Base-by-base conservation (phyloP, 1,140 invertebrate genomes). In the Drosophila malerkotliana region DNA sequence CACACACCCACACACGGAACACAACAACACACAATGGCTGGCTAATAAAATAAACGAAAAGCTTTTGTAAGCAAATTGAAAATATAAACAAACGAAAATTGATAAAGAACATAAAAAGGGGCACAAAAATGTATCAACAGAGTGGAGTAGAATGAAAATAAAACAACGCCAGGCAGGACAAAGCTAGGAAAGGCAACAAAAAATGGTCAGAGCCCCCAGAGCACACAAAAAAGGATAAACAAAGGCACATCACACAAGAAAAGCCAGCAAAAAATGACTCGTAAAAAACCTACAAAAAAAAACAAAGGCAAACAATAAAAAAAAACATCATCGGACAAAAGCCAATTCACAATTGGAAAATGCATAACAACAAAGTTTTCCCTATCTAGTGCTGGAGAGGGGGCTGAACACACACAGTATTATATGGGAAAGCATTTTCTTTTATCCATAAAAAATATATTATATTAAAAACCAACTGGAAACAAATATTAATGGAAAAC, bases 1-100 rank as follows among this genome's bases (percentile, higher is more conserved):
- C 15, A 21, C 14, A 58, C 24, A 61, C 37, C 48, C 47, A 64
- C 32, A 63, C 39, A 49, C 21, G 15, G 14, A 32, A 47, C 21
- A 5, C 32, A 18, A 14, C 10, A 24, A 34, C 39, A 32, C 72
- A 87, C 73, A 85, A 85, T 87, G 77, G 81, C 78, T 66, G 69
- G 72, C 84, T 88, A 88, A 88, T 89, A 88, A 88, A 89, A 90
- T 84, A 84, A 90, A 74, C 80, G 79, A 89, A 88, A 88, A 88
- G 85, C 79, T 80, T 89, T 88, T 88, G 84, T 88, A 89, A 84
- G 79, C 84, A 88, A 88, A 89, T 88, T 89, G 84, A 89, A 88
- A 88, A 88, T 82, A 89, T 88, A 89, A 88, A 88, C 84, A 88
- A 89, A 89, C 83, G 72, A 82, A 87, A 87, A 82, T 87, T 87